Conservation (phyloP, 2,888 invertebrate genomes). For the Cheilosia impressa region DNA sequence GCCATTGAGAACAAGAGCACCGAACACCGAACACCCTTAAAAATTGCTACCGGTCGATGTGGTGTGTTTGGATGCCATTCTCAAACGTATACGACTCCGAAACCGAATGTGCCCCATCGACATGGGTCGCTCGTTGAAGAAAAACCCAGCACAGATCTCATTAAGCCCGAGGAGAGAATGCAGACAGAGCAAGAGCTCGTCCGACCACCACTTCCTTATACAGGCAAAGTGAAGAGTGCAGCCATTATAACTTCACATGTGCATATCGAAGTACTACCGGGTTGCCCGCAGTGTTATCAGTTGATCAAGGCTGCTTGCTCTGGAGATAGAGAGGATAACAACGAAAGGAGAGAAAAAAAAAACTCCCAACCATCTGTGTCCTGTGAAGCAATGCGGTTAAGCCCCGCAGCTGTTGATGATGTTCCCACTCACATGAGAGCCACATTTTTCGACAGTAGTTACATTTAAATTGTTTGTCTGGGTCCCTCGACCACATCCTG, state of each 20-base stretch:
- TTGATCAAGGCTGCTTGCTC: slow-evolving; percentile 58
- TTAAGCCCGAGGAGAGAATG: slow-evolving; percentile 58
- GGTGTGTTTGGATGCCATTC: slow-evolving; percentile 27
- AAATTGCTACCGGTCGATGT: slow-evolving; percentile 29
- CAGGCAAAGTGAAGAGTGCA: slow-evolving; percentile 40
- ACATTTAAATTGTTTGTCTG: slow-evolving; percentile 75
- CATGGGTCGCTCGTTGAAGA: slow-evolving; percentile 1
- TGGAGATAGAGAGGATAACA: slow-evolving; percentile 7
- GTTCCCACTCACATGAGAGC: slow-evolving; percentile 17
- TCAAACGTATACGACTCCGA: slow-evolving; percentile 18
- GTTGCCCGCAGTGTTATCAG: slow-evolving; percentile 65
- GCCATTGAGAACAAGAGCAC: not conserved
- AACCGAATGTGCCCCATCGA: slow-evolving; percentile 10
- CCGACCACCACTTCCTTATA: slow-evolving; percentile 70
- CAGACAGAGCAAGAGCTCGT: slow-evolving; percentile 62
- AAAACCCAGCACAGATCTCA: slow-evolving; percentile 57
- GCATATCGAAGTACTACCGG: slow-evolving; percentile 40
- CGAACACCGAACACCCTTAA: slow-evolving; percentile 19
- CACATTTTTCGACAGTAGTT: slow-evolving; percentile 73
- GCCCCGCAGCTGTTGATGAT: slow-evolving; percentile 66
- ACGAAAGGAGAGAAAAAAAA: not conserved
- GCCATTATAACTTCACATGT: slow-evolving; percentile 24
- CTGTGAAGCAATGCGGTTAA: slow-evolving; percentile 56
- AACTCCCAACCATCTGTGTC: slow-evolving; percentile 55
- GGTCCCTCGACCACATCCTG: slow-evolving; percentile 62